Evolutionary conservation across 2,797 vertebrate genomes (phyloP).

Genomic region (Coregonus ussuriensis): DNA sequence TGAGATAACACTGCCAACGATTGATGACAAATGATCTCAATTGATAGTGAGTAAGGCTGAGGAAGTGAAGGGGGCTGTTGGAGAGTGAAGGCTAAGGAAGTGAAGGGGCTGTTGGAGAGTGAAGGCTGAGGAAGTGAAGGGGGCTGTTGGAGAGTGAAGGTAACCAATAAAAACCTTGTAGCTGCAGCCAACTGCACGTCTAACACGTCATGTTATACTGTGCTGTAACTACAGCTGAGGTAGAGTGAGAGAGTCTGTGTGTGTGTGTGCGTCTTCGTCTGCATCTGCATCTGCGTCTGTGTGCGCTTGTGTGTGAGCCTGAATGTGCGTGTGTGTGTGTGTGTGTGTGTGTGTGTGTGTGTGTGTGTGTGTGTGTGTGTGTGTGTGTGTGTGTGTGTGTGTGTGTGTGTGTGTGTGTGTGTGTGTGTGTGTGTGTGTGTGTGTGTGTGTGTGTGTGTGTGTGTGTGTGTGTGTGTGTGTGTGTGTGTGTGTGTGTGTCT

Average conservation of each 20-base stretch:
- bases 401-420: background rate
- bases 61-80: background rate
- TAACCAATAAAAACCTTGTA: too few species aligned
- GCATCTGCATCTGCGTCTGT: too few species aligned
- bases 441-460: too few species aligned
- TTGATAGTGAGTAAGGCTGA: background rate
- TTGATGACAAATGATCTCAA: constrained; percentile 5
- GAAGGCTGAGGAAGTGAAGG: background rate
- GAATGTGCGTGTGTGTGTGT: too few species aligned
- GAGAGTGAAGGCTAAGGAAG: background rate
- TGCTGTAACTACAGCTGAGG: background rate
- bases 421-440: too few species aligned
- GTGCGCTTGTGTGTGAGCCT: too few species aligned
- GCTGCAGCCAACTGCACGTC: too few species aligned
- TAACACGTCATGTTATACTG: background rate
- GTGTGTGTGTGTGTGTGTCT: background rate
- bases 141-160: background rate
- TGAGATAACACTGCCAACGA: background rate
- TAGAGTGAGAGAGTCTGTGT: background rate
- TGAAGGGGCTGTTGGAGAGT: too few species aligned
- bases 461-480: too few species aligned
- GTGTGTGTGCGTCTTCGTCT: too few species aligned
- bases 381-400: background rate
- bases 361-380: too few species aligned
- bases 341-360: too few species aligned